Conservation (phyloP, 1,140 invertebrate species). For the Microplitis mediator region DNA sequence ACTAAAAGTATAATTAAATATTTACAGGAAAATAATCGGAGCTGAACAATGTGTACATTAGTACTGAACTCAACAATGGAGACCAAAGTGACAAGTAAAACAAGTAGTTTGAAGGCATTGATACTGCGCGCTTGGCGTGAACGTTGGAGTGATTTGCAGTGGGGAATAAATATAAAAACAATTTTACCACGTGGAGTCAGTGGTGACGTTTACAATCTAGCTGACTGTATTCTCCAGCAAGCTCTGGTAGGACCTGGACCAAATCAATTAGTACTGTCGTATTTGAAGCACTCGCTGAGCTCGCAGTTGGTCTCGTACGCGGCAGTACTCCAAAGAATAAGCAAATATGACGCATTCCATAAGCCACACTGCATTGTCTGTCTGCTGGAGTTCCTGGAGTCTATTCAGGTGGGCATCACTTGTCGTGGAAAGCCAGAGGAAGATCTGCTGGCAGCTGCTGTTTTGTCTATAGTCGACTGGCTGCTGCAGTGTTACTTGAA, state of each 20-base stretch:
- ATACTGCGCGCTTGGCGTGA: constrained; percentile 90
- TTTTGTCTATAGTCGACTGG: constrained; percentile 81
- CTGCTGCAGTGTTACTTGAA: constrained; percentile 79
- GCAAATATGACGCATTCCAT: constrained; percentile 86
- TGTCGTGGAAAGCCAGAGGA: constrained; percentile 82
- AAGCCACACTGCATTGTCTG: constrained; percentile 88
- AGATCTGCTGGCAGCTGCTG: constrained; percentile 74
- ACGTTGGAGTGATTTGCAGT: constrained; percentile 92
- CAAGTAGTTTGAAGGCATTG: constrained; percentile 82
- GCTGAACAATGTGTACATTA: constrained; percentile 36
- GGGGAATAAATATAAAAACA: constrained; percentile 94
- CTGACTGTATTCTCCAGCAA: constrained; percentile 91
- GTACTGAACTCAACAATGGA: constrained; percentile 63
- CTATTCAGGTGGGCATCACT: constrained; percentile 74
- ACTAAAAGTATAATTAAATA: too few relatives aligned
- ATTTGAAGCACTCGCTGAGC: constrained; percentile 89
- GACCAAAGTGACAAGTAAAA: constrained; percentile 82
- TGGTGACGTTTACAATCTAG: constrained; percentile 89
- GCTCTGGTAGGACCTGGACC: constrained; percentile 90
- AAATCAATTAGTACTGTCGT: constrained; percentile 88
- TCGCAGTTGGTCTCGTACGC: constrained; percentile 89
- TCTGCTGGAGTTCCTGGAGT: constrained; percentile 83
- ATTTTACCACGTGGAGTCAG: constrained; percentile 83
- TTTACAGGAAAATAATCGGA: too few relatives aligned
- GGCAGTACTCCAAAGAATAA: constrained; percentile 84